Base-by-base conservation (phyloP, 2,888 invertebrate species). In the Sepioteuthis lessoniana region DNA sequence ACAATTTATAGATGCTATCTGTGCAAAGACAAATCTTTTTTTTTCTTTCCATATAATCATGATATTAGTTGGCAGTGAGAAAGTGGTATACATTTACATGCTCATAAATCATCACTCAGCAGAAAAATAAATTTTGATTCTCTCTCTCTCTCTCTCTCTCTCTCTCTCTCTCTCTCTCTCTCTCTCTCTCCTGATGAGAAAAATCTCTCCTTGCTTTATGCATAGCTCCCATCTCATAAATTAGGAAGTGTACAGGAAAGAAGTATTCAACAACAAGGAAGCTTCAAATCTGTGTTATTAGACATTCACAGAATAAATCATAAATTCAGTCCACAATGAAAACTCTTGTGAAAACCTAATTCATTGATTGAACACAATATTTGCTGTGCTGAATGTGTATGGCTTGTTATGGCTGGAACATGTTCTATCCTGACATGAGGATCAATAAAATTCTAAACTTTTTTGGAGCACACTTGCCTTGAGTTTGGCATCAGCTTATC, bases 261-360 rank as follows among this genome's bases (percentile, higher is more conserved):
- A 76, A 76, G 76, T 35, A 76, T 76, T n/a, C n/a, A 76, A 76
- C n/a, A 76, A 76, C 76, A 76, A 76, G 76, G 19, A 76, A 76
- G n/a, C 76, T 76, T 35, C 76, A 76, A 76, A 76, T 76, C 16
- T 76, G n/a, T 76, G 76, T 76, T 76, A 76, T 76, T 76, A 76
- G n/a, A 76, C 76, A 76, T 76, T 76, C n/a, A 76, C n/a, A n/a
- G 76, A 76, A 76, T 76, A 76, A 76, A 76, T 76, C 76, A 76
- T 76, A n/a, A 35, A 76, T 76, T 76, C 76, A 76, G 76, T n/a
- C 76, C 76, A 76, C 76, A 76, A 76, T n/a, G 76, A 76, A 76
- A 76, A 76, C n/a, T 76, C 76, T 76, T 76, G 76, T 76, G n/a
- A 76, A 76, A 76, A 76, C n/a, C n/a, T 76, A 76, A 76, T 76